These are phyloP conservation scores for Penaeus indicus DNA, from an alignment of 1,140 invertebrate genomes.

Conservation along the genomic window DNA sequence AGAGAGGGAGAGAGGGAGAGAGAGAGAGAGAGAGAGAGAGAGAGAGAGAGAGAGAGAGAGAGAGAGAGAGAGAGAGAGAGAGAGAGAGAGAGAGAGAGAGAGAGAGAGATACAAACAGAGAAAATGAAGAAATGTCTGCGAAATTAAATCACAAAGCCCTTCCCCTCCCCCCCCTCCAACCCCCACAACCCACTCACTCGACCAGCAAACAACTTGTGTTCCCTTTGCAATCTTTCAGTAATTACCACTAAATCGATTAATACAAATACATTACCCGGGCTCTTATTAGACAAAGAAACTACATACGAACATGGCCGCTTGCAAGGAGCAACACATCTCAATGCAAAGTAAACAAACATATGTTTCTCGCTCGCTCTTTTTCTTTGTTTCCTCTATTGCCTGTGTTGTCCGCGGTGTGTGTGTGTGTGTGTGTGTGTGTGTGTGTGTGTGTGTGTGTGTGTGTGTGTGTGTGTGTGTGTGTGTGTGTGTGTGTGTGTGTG, in stretches of 20 bases:
- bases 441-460: no score
- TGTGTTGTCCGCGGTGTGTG: no score
- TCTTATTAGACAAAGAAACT: no score
- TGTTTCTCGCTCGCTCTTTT: no score
- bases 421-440: no score
- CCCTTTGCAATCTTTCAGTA: background rate
- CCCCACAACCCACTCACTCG: background rate
- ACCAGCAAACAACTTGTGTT: background rate
- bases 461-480: no score
- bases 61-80: constrained; percentile 5
- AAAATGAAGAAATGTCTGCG: background rate
- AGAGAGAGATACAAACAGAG: background rate
- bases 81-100: background rate
- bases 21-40: background rate
- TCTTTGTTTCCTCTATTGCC: no score
- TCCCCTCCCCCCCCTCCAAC: background rate
- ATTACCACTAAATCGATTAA: background rate
- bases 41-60: background rate
- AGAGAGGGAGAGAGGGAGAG: background rate
- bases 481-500: no score
- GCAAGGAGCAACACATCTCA: no score
- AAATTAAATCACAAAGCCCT: background rate
- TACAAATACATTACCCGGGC: background rate
- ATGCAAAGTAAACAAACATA: no score
- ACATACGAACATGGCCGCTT: no score